Base-by-base conservation (phyloP, 92 coral and sea anemone genomes). In the Bergia puertoricense region DNA sequence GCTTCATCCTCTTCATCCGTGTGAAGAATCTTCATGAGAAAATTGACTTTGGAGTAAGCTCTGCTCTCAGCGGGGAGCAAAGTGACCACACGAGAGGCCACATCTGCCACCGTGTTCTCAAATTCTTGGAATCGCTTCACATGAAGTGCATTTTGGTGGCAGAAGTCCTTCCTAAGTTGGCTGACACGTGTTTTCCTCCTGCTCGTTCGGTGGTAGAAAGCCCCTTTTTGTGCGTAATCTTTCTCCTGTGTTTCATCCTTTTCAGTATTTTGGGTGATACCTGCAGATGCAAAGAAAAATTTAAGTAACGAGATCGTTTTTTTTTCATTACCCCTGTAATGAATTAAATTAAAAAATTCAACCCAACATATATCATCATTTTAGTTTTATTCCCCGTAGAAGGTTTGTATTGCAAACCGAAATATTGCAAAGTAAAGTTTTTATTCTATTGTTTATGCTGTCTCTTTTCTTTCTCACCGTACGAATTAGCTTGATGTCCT, bases 91-190 rank as follows among this genome's bases (percentile, higher is more conserved):
- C 89, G 89, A 23, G 89, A 86, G 0, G 89, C 74, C 16, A 86
- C 77, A 10, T 86, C 89, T 14, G 89, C 89, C 37, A 86, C 89
- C 13, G 74, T 46, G 51, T 86, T 76, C 57, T 86, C 89, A 76
- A 86, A 86, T 56, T 86, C 89, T 41, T 75, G 82, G 46, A 86
- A 75, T 51, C 89, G 85, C 66, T 86, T 75, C 20, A 66, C 74
- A 59, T 86, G 43, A 37, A 86, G 85, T 13, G 79, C 89, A 15
- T 86, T 86, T 1, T 20, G 2, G 1, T 67, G 76, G 3, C 83
- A 75, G 79, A 86, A 86, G 5, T 3, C 8, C 11, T 86, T 86
- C 37, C 89, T 76, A 43, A 86, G 71, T 22, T 11, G 23, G 51
- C 65, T 86, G 84, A 86, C 50, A 46, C 89, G 43, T 16, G 81